Conservation (phyloP, 2,113 vertebrate genomes). For the Ornithorhynchus anatinus region DNA sequence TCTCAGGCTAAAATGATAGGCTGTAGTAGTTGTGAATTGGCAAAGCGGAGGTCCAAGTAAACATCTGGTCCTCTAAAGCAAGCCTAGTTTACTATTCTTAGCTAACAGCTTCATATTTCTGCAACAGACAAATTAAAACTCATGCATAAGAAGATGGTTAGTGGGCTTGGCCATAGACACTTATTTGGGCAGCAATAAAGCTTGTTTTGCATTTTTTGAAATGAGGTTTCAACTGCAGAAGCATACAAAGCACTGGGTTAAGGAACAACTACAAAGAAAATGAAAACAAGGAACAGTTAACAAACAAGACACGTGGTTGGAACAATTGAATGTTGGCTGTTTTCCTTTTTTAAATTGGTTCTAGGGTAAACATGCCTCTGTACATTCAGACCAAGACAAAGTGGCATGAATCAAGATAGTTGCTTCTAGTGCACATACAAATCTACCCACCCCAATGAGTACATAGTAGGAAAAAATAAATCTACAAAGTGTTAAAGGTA, state of each 20-base stretch:
- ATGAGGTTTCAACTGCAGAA: neutral
- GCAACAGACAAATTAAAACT: neutral
- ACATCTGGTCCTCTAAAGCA: neutral
- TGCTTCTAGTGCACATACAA: neutral
- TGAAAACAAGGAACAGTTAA: neutral
- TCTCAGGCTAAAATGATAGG: neutral
- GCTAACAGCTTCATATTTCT: neutral
- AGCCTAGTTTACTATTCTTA: neutral
- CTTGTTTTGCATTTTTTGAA: slow-evolving; percentile 1
- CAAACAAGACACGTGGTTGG: neutral
- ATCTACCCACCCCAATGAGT: neutral
- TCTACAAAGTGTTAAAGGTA: neutral
- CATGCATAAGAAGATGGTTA: neutral
- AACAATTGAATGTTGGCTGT: neutral
- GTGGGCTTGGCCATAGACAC: neutral
- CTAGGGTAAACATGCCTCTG: slow-evolving; percentile 18
- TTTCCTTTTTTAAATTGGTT: slow-evolving; percentile 1
- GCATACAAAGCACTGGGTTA: neutral
- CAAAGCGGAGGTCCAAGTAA: neutral
- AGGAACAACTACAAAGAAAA: no score
- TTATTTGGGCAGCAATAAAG: neutral
- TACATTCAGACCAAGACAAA: neutral
- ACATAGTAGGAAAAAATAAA: neutral
- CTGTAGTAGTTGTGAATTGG: neutral
- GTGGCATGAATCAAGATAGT: neutral